Base-by-base conservation (phyloP, 2,888 invertebrate genomes). In the Meganola albula region DNA sequence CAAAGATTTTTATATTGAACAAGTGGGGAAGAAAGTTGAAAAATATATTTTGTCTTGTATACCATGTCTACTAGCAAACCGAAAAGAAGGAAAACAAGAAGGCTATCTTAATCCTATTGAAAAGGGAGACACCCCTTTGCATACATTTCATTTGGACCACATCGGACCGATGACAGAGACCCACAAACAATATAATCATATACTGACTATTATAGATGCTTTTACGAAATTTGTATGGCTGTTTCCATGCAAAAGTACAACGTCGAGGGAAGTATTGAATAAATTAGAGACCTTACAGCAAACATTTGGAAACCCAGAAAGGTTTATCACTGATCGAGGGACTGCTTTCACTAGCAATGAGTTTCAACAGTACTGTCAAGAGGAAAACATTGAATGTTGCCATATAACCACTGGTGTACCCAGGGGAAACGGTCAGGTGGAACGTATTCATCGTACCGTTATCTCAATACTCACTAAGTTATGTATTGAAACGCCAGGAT, bases 1-100 rank as follows among this genome's bases (percentile, higher is more conserved):
- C 12, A 48, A 44, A 23, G 53, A 62, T 2, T 66, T 53, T 31
- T 61, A 45, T 31, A 58, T 65, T 49, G 14, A 21, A 18, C 33
- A 40, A 11, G 23, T 53, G 10, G 29, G 22, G 1, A 40, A 25
- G 30, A 48, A 42, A 18, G 23, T 53, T 9, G 18, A 46, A 3
- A 21, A 40, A 3, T 36, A 31, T 11, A 28, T 47, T 5, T 10
- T 27, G 3, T 23, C 36, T 4, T 46, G 43, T 24, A 34, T 55
- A 10, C 46, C 46, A 12, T 55, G 55, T 14, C 6, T 54, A 4
- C 13, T 53, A 10, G 44, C 46, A 2, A 31, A 21, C 0, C 34
- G 30, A 12, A 48, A 68, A 34, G 31, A 26, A 7, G 59, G 61
- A 0, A 58, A 61, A 36, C 43, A 53, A 30, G 37, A 51, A 39